These are phyloP conservation scores for Heptranchias perlo DNA, from an alignment of 2,113 vertebrate species.

Conservation along the genomic window DNA sequence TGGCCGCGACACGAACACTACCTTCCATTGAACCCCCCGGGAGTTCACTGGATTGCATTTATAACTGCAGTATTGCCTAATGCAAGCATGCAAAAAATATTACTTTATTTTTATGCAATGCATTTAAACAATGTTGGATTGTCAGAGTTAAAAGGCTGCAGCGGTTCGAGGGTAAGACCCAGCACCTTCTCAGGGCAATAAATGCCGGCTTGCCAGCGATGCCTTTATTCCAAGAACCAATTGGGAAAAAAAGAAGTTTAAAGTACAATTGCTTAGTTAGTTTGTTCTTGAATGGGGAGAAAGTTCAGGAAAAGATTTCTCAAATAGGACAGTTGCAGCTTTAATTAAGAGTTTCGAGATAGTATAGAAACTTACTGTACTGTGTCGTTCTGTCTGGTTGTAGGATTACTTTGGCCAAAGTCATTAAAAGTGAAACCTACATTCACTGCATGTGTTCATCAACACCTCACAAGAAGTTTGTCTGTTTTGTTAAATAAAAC, in stretches of 20 bases:
- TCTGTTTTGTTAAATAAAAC: background rate
- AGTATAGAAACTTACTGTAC: background rate
- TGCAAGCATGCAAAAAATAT: background rate
- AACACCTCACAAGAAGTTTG: background rate
- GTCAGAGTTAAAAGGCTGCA: background rate
- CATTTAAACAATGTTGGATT: background rate
- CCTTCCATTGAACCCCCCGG: background rate
- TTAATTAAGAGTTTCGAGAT: background rate
- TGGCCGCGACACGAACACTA: no score
- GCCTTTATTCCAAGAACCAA: background rate
- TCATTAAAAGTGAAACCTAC: background rate
- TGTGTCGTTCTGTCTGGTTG: background rate
- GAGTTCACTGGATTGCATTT: background rate
- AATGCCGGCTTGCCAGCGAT: no score
- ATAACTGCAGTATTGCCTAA: background rate
- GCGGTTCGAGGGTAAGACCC: background rate
- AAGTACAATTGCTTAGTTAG: background rate
- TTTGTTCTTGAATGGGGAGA: background rate
- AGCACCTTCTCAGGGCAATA: background rate
- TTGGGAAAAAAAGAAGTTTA: no score
- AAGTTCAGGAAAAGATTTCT: background rate
- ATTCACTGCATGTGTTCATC: background rate
- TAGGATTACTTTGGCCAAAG: background rate
- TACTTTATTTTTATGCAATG: background rate
- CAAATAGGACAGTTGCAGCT: background rate